phyloP scores from a whole-genome alignment of 2,888 invertebrate species.

The Thecocarcelia acutangulata region DNA sequence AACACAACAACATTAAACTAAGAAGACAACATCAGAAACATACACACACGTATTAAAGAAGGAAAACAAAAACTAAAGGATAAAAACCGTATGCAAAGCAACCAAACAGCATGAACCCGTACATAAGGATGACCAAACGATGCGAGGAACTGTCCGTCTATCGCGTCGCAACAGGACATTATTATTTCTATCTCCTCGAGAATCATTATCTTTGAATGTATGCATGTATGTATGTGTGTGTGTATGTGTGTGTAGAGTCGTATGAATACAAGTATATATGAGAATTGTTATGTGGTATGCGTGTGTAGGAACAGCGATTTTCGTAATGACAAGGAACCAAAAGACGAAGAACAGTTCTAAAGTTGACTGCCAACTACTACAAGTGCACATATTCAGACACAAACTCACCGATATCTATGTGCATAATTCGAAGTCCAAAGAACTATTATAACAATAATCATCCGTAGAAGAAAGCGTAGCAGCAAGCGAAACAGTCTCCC shows the following conservation, averaged over 20 bases:
- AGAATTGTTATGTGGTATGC: not conserved
- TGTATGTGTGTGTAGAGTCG: no score
- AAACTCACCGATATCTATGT: not conserved
- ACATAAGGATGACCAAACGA: constrained; percentile 65
- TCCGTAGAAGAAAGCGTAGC: not conserved
- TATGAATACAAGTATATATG: not conserved
- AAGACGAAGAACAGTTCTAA: constrained; percentile 37
- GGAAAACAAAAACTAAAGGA: constrained; percentile 66
- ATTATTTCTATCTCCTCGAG: constrained; percentile 65
- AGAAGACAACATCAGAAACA: constrained; percentile 39
- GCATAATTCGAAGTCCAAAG: constrained; percentile 21
- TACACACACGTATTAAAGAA: not conserved
- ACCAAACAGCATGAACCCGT: constrained; percentile 69
- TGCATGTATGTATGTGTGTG: not conserved
- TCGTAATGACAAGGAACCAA: constrained; percentile 53
- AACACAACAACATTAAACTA: constrained; percentile 57
- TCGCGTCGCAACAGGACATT: constrained; percentile 71
- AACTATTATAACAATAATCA: constrained; percentile 14
- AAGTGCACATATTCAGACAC: not conserved
- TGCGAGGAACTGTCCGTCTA: constrained; percentile 64
- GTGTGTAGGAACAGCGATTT: constrained; percentile 29
- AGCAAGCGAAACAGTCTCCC: not conserved
- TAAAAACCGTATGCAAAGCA: constrained; percentile 73
- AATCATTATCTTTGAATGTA: constrained; percentile 29
- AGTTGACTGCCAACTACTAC: constrained; percentile 31